Conservation (phyloP, 1,140 invertebrate genomes). For the Drosophila arizonae region DNA sequence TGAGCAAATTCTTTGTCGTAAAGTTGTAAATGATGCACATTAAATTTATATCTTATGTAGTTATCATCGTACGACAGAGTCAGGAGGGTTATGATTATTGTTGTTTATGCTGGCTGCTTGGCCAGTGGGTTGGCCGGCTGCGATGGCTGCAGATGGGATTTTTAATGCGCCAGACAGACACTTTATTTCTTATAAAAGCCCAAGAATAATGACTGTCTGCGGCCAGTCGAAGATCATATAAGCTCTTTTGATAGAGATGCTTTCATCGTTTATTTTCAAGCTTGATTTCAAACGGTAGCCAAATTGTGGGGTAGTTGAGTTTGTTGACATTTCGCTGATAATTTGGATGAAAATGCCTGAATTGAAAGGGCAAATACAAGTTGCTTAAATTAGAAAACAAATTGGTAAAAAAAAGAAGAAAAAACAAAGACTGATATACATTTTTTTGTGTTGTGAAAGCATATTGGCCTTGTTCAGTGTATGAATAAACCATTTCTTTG, state of each 20-base stretch:
- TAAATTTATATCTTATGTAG: slow-evolving; percentile 46
- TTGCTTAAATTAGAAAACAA: too few species aligned
- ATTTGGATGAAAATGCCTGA: too few species aligned
- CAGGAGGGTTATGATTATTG: slow-evolving; percentile 24
- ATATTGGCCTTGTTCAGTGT: too few species aligned
- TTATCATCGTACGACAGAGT: neutral
- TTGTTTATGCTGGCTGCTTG: slow-evolving; percentile 28
- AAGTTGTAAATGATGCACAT: slow-evolving; percentile 56
- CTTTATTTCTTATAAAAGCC: slow-evolving; percentile 4
- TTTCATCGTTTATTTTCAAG: too few species aligned
- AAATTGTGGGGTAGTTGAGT: too few species aligned
- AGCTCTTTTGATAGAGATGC: neutral
- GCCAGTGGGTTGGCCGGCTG: slow-evolving; percentile 19
- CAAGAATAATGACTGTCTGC: neutral
- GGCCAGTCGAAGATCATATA: neutral
- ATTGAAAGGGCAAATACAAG: too few species aligned
- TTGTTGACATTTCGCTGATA: too few species aligned
- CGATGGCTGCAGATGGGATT: neutral
- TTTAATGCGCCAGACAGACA: neutral
- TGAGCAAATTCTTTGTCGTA: slow-evolving; percentile 36
- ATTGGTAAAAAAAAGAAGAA: too few species aligned
- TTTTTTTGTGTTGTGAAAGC: too few species aligned
- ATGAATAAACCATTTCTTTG: too few species aligned
- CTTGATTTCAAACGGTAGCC: too few species aligned
- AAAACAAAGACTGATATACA: too few species aligned